Percentiles rank a stretch among this genome's conserved stretches.
Evolutionary conservation across 2,797 vertebrate genomes (phyloP).

Genomic region (Scolopax bukidnonensis): DNA sequence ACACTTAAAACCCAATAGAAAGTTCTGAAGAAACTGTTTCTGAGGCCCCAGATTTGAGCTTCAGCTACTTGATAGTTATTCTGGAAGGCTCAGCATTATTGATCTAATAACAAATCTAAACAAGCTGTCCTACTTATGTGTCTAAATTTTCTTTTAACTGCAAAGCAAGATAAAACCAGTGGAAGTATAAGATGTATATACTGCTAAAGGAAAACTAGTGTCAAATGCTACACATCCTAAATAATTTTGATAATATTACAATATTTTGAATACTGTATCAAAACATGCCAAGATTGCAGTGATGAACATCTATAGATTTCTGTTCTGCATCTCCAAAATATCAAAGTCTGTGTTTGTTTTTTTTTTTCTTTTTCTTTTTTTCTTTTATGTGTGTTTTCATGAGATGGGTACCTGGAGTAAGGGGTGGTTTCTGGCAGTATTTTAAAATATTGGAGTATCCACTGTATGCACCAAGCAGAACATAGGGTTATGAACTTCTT

Average conservation of each 20-base stretch:
- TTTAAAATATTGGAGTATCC: background rate
- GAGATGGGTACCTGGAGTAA: background rate
- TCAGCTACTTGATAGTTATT: background rate
- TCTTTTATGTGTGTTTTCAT: background rate
- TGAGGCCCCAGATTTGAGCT: background rate
- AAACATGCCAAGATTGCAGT: background rate
- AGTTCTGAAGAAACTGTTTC: background rate
- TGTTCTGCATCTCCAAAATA: background rate
- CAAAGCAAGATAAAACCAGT: background rate
- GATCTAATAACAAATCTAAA: background rate
- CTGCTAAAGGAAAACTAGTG: background rate
- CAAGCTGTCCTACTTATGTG: background rate
- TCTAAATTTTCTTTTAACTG: background rate
- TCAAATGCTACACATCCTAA: background rate
- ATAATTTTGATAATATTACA: background rate
- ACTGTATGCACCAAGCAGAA: background rate
- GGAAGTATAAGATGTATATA: background rate
- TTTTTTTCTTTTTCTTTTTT: background rate
- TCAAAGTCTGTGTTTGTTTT: background rate
- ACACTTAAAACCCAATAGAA: background rate
- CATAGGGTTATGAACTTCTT: background rate
- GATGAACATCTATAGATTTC: background rate
- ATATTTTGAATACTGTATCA: background rate
- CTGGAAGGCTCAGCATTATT: background rate
- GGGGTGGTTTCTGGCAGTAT: background rate